Evolutionary conservation across 2,797 vertebrate species (phyloP).

Genomic region (Lagocephalus sceleratus): DNA sequence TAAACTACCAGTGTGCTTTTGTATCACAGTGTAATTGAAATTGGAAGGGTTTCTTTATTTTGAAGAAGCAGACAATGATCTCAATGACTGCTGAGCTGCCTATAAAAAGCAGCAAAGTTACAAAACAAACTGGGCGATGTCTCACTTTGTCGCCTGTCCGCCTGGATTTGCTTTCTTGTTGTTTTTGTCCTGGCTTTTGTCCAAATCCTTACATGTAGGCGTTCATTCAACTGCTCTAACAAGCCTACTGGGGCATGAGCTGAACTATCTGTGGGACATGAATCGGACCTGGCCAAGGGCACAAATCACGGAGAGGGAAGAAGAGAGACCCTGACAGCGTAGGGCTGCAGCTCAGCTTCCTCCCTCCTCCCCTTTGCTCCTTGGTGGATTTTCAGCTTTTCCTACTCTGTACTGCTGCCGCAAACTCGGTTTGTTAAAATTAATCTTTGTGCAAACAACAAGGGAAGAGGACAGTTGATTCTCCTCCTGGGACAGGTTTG

Average conservation of each 20-base stretch:
- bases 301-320: slow-evolving; percentile 64
- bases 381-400: slow-evolving; percentile 57
- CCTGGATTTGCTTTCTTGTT: slow-evolving; percentile 68
- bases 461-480: slow-evolving; percentile 56
- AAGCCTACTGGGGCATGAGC: slow-evolving; percentile 72
- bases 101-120: slow-evolving; percentile 56
- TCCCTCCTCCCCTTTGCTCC: slow-evolving; percentile 60
- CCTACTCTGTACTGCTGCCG: slow-evolving; percentile 49
- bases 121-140: slow-evolving; percentile 62
- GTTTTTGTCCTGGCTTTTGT: slow-evolving; percentile 67
- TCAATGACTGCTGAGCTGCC: slow-evolving; percentile 28
- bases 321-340: slow-evolving; percentile 72
- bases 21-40: slow-evolving; percentile 41
- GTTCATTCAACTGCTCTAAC: slow-evolving; percentile 71
- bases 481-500: slow-evolving; percentile 39
- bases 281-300: slow-evolving; percentile 71
- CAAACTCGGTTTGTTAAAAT: slow-evolving; percentile 68
- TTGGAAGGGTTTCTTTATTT: slow-evolving; percentile 31
- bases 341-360: slow-evolving; percentile 54
- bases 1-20: slow-evolving; percentile 9
- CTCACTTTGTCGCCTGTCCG: slow-evolving; percentile 68
- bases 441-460: slow-evolving; percentile 61
- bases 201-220: slow-evolving; percentile 67
- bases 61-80: slow-evolving; percentile 30
- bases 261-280: slow-evolving; percentile 70